Evolutionary conservation across 2,888 invertebrate genomes (phyloP).

Genomic region (Drosophila peninsularis): DNA sequence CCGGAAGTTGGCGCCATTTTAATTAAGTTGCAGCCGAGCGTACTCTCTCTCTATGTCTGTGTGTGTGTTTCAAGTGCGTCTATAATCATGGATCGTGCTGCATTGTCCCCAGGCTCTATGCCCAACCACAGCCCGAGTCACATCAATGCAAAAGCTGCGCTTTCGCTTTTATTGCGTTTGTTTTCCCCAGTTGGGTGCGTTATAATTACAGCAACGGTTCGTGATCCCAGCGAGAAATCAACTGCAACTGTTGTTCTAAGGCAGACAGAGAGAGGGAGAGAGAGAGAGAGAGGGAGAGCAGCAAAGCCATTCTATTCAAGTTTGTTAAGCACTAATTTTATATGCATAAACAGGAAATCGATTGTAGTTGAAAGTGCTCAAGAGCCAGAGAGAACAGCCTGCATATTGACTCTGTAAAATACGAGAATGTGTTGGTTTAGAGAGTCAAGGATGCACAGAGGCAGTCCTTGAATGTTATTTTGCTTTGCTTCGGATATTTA

Average conservation of each 20-base stretch:
- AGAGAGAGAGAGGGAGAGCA: too few species aligned
- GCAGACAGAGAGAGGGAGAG: neutral
- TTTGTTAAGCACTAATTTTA: slow-evolving; percentile 21
- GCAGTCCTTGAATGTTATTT: neutral
- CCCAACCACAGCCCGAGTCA: neutral
- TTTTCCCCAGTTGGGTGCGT: slow-evolving; percentile 57
- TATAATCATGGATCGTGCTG: slow-evolving; percentile 50
- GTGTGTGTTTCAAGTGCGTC: slow-evolving; percentile 30
- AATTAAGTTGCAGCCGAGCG: slow-evolving; percentile 69
- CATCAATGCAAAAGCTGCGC: slow-evolving; percentile 22
- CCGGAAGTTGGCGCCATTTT: slow-evolving; percentile 69
- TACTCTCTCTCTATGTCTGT: slow-evolving; percentile 5
- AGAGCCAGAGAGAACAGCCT: neutral
- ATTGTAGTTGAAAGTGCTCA: slow-evolving; percentile 30
- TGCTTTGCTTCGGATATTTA: neutral
- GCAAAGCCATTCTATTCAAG: slow-evolving; percentile 19
- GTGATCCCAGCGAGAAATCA: slow-evolving; percentile 64
- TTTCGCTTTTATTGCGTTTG: slow-evolving; percentile 66
- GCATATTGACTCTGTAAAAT: slow-evolving; percentile 18
- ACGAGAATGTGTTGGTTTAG: slow-evolving; percentile 3
- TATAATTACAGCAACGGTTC: slow-evolving; percentile 60
- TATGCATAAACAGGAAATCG: slow-evolving; percentile 49
- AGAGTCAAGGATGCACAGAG: neutral
- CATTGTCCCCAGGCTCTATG: too few species aligned
- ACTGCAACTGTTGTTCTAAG: slow-evolving; percentile 49